A percentile compares a stretch with the other conserved stretches of the same genome.
Evolutionary conservation across 2,113 vertebrate species (phyloP).

Genomic region (Hydropotes inermis): DNA sequence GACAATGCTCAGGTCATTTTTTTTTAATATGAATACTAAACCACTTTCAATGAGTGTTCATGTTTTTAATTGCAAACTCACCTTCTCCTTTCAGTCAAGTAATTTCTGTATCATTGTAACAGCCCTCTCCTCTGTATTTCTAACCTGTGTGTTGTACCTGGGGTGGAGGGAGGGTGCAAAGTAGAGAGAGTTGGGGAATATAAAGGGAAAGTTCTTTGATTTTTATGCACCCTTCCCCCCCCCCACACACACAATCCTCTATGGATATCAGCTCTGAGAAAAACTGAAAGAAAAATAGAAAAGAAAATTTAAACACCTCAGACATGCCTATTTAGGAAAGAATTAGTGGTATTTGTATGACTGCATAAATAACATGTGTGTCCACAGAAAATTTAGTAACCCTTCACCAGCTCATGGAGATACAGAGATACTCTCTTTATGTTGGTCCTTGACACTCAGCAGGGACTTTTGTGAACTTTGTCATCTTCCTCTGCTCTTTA

Average conservation of each 20-base stretch:
- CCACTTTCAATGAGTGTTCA: constrained; percentile 62
- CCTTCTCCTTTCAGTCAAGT: constrained; percentile 55
- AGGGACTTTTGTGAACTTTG: constrained; percentile 72
- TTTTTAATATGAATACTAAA: constrained; percentile 36
- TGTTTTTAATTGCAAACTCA: constrained; percentile 66
- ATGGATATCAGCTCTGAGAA: background rate
- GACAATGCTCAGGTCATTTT: constrained; percentile 65
- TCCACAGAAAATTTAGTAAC: constrained; percentile 63
- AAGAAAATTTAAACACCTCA: constrained; percentile 18
- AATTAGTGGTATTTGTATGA: background rate
- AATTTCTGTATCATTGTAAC: constrained; percentile 59
- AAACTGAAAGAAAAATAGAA: constrained; percentile 11
- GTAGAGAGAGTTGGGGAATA: background rate
- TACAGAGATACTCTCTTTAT: constrained; percentile 36
- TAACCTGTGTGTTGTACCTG: background rate
- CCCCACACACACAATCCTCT: background rate
- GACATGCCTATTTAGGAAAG: background rate
- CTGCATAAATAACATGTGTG: background rate
- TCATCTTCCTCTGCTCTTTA: constrained; percentile 51
- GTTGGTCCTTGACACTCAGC: constrained; percentile 62
- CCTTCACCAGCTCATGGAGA: constrained; percentile 23
- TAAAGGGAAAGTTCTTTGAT: background rate
- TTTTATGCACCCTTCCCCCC: background rate
- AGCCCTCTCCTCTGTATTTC: background rate
- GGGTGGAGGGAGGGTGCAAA: too few relatives aligned